Evolutionary conservation across 2,888 invertebrate genomes (phyloP).

Genomic region (Drosophila flavopinicola): DNA sequence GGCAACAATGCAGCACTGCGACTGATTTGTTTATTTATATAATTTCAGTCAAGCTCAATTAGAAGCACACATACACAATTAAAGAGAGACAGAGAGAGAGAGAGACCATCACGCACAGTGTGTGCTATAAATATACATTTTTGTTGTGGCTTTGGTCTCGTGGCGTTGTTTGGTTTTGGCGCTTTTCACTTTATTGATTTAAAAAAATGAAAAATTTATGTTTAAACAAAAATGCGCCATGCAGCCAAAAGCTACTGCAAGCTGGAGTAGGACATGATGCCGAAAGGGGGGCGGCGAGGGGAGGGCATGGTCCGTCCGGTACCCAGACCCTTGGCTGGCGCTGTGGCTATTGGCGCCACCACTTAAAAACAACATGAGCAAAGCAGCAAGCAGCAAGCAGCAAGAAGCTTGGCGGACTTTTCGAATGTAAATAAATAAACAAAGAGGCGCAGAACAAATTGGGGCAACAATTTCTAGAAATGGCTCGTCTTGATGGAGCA

Average conservation of each 20-base stretch:
- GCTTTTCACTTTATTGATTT: conserved; percentile 76
- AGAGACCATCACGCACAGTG: conserved; percentile 2
- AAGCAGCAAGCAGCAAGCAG: conserved; percentile 39
- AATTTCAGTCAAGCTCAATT: conserved; percentile 78
- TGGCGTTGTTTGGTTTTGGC: conserved; percentile 67
- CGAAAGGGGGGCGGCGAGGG: background rate
- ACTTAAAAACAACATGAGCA: conserved; percentile 77
- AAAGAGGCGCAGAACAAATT: conserved; percentile 55
- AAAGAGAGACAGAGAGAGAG: conserved; percentile 5
- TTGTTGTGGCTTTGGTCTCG: conserved; percentile 62
- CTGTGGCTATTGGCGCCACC: conserved; percentile 74
- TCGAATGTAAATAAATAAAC: conserved; percentile 74
- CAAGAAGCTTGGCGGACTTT: conserved; percentile 73
- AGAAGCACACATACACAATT: conserved; percentile 49
- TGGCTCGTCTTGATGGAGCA: conserved; percentile 34
- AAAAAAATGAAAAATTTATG: conserved; percentile 80
- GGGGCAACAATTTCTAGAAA: conserved; percentile 56
- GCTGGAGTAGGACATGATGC: conserved; percentile 15
- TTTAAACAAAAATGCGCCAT: conserved; percentile 74
- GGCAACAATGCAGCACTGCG: conserved; percentile 43
- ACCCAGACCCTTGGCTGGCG: conserved; percentile 54
- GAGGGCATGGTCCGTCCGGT: background rate
- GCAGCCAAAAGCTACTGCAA: conserved; percentile 51
- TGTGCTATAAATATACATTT: conserved; percentile 61
- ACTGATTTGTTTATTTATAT: conserved; percentile 72